Conservation (phyloP, 2,888 invertebrate genomes). For the Agrilus biguttatus region DNA sequence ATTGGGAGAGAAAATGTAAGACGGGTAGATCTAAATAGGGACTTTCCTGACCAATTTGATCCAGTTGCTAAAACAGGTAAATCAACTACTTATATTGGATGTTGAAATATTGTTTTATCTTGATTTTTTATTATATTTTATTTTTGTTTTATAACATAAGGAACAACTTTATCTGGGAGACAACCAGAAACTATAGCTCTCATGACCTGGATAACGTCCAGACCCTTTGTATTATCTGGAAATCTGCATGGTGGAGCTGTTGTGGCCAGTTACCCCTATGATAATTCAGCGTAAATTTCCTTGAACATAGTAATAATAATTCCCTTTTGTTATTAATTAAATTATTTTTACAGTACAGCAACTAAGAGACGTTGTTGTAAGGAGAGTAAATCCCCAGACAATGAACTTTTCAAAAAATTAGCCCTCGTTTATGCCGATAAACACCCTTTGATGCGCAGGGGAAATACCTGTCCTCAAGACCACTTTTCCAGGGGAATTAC, state of each 20-base stretch:
- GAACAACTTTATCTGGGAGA: conserved; percentile 40
- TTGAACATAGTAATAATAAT: neutral
- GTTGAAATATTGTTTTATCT: conserved; percentile 11
- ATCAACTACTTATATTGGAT: conserved; percentile 12
- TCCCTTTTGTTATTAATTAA: conserved; percentile 5
- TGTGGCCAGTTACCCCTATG: conserved; percentile 96
- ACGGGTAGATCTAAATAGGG: conserved; percentile 71
- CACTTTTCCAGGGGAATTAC: conserved; percentile 68
- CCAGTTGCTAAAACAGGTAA: conserved; percentile 20
- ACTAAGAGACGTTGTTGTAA: conserved; percentile 43
- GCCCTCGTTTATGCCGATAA: conserved; percentile 62
- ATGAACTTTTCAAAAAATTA: conserved; percentile 63
- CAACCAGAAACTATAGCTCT: conserved; percentile 82
- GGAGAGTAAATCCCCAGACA: conserved; percentile 69
- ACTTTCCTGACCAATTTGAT: conserved; percentile 81
- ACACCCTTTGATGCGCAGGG: conserved; percentile 61
- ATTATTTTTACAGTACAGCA: conserved; percentile 31
- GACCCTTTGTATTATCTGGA: conserved; percentile 85
- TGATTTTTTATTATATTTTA: conserved; percentile 14
- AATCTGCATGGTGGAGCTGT: conserved; percentile 95
- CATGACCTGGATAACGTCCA: conserved; percentile 75
- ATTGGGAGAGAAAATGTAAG: conserved; percentile 72
- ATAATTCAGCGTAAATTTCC: conserved; percentile 56
- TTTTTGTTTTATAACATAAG: conserved; percentile 9
- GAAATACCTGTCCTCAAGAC: conserved; percentile 58